These are phyloP conservation scores for Oeneis ivallda DNA, from an alignment of 2,888 invertebrate genomes.

Conservation along the genomic window DNA sequence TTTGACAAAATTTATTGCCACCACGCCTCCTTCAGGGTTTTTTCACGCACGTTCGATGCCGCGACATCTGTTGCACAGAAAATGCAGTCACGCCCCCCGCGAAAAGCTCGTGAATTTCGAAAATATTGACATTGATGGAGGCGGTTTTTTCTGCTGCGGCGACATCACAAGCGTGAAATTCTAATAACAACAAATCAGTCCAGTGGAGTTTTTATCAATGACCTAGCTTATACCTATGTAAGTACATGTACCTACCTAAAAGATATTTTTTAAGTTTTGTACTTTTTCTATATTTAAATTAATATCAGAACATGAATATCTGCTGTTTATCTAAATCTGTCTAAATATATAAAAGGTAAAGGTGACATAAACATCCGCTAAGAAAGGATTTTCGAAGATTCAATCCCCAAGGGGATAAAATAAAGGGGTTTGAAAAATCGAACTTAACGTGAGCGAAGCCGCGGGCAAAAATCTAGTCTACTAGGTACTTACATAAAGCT, in stretches of 20 bases:
- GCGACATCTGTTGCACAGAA: conserved; percentile 73
- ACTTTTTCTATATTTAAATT: too few species aligned
- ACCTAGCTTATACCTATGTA: neutral
- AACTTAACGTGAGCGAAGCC: too few species aligned
- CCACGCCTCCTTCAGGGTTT: conserved; percentile 73
- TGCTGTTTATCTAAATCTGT: too few species aligned
- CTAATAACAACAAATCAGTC: conserved; percentile 1
- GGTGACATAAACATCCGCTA: too few species aligned
- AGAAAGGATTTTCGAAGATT: too few species aligned
- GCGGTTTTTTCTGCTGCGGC: conserved; percentile 23
- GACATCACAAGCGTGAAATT: conserved; percentile 33
- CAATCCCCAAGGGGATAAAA: too few species aligned
- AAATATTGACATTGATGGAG: conserved; percentile 51
- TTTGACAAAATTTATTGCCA: conserved; percentile 81
- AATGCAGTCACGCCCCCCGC: conserved; percentile 66
- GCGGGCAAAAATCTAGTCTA: too few species aligned
- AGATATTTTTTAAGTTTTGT: too few species aligned
- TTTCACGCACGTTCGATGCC: conserved; percentile 66
- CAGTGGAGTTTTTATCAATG: neutral
- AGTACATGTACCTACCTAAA: neutral
- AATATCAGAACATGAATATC: too few species aligned
- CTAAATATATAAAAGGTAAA: too few species aligned
- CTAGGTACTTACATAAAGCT: too few species aligned
- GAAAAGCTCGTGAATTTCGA: conserved; percentile 55
- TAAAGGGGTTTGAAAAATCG: too few species aligned